Conservation (phyloP, 2,888 invertebrate genomes). For the Polyommatus icarus region DNA sequence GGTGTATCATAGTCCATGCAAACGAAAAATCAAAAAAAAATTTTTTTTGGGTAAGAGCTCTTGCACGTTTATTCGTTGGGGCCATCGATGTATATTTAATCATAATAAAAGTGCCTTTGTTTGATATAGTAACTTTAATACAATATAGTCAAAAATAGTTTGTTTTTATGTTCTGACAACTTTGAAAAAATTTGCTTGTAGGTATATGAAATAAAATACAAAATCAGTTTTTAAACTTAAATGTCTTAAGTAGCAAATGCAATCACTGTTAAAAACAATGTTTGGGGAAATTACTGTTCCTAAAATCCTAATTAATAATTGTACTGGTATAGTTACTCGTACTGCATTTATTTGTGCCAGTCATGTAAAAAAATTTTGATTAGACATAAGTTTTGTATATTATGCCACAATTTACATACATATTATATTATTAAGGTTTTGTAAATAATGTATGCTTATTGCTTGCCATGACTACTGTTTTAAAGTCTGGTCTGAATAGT, state of each 20-base stretch:
- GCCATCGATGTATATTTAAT: no score
- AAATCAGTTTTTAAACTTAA: background rate
- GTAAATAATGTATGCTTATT: background rate
- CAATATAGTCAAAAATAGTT: no score
- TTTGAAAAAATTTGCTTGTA: background rate
- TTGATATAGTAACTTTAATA: background rate
- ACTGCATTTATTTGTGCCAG: slow-evolving; percentile 35
- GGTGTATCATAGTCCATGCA: no score
- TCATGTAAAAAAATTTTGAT: slow-evolving; percentile 20
- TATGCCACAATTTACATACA: background rate
- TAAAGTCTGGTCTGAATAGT: no score
- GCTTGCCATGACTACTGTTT: background rate
- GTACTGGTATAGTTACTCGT: slow-evolving; percentile 32
- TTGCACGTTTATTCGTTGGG: no score
- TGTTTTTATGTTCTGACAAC: background rate
- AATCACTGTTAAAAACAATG: slow-evolving; percentile 15
- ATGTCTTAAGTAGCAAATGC: background rate
- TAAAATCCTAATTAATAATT: slow-evolving; percentile 29
- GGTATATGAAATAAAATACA: background rate
- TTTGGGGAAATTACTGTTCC: slow-evolving; percentile 28
- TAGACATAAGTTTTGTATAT: background rate
- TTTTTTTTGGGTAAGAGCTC: no score
- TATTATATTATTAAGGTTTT: background rate
- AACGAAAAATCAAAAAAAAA: no score
- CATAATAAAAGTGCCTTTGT: slow-evolving; percentile 2